phyloP scores from a whole-genome alignment of 2,113 vertebrate genomes.

The Brachyistius frenatus region DNA sequence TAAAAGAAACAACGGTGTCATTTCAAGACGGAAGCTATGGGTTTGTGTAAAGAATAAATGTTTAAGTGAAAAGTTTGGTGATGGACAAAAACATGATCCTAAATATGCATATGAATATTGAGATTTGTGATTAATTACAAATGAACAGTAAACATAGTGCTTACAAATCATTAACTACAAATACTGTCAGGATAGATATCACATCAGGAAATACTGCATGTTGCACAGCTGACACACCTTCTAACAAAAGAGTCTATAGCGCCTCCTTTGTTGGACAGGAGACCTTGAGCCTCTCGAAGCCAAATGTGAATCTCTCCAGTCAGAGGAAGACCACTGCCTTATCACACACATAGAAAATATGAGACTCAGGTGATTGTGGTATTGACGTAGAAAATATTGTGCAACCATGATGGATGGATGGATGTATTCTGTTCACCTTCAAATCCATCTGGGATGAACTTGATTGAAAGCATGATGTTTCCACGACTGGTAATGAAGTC shows the following conservation, averaged over 20 bases:
- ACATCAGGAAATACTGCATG: neutral
- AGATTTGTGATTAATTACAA: neutral
- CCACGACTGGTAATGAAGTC: conserved; percentile 87
- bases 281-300: conserved; percentile 91
- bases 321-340: conserved; percentile 87
- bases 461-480: conserved; percentile 88
- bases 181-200: neutral
- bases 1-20: neutral
- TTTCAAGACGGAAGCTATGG: neutral
- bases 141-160: no score
- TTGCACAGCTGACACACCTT: conserved; percentile 83
- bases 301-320: conserved; percentile 97
- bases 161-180: neutral
- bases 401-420: neutral
- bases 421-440: conserved; percentile 84
- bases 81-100: neutral
- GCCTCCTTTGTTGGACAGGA: conserved; percentile 88
- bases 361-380: neutral
- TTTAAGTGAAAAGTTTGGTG: no score
- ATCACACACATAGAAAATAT: conserved; percentile 26
- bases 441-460: conserved; percentile 87
- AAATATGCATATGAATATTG: neutral
- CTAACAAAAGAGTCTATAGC: conserved; percentile 88
- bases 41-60: neutral
- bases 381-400: neutral